These are phyloP conservation scores for Mustela lutreola DNA, from an alignment of 2,113 vertebrate species.

Conservation along the genomic window DNA sequence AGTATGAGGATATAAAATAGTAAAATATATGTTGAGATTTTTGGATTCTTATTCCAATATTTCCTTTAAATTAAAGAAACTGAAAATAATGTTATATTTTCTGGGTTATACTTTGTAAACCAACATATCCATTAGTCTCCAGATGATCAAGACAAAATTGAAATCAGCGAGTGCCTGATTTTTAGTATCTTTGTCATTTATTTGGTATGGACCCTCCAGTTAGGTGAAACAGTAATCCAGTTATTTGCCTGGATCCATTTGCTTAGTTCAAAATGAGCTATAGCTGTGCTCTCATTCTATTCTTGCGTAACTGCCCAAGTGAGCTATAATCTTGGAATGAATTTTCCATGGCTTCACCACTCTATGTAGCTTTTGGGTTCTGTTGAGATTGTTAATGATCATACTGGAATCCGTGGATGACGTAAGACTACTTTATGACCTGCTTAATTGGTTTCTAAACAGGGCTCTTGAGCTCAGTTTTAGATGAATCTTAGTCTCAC, in stretches of 20 bases:
- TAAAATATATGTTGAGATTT: background rate
- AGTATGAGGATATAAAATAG: background rate
- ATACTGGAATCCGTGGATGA: background rate
- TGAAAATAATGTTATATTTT: background rate
- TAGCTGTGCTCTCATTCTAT: background rate
- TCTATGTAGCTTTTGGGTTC: background rate
- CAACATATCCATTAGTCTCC: background rate
- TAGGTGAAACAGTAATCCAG: background rate
- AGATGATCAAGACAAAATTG: background rate
- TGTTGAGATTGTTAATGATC: background rate
- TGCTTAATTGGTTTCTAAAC: background rate
- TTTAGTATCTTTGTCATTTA: background rate
- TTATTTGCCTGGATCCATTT: background rate
- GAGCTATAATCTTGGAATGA: background rate
- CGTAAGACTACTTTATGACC: background rate
- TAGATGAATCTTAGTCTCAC: background rate
- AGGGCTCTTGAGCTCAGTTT: background rate
- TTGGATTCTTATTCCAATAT: background rate
- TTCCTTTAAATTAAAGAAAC: background rate
- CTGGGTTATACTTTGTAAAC: background rate
- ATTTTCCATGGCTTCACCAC: background rate
- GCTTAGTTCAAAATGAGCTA: background rate
- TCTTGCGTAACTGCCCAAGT: background rate
- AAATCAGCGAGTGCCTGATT: background rate
- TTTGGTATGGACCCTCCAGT: background rate